Evolutionary conservation across 2,888 invertebrate genomes (phyloP).

Genomic region (Stenchaetothrips biformis): DNA sequence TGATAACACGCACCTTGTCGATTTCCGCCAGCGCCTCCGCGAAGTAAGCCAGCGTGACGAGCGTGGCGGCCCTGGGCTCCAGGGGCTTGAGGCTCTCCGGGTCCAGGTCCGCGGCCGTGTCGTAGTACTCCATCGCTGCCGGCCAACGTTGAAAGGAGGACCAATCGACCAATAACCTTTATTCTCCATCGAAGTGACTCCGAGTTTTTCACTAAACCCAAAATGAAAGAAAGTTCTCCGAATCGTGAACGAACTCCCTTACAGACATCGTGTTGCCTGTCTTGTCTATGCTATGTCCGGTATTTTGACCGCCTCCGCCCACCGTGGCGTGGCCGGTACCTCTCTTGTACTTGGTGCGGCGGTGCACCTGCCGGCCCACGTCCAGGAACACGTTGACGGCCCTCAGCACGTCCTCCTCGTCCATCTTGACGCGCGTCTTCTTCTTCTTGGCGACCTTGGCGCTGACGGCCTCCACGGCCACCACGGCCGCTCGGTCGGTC

Average conservation of each 20-base stretch:
- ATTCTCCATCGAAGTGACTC: no score
- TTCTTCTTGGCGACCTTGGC: neutral
- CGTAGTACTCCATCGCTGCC: neutral
- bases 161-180: no score
- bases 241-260: neutral
- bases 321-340: neutral
- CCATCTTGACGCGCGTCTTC: neutral
- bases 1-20: no score
- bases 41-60: neutral
- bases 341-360: constrained; percentile 2
- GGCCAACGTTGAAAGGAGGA: no score
- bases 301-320: neutral
- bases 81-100: neutral
- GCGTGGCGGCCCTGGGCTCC: constrained; percentile 13
- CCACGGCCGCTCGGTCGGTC: no score
- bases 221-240: neutral
- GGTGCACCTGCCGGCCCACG: neutral
- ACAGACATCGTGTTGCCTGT: neutral
- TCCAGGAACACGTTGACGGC: constrained; percentile 4
- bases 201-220: no score
- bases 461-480: no score
- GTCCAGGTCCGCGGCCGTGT: constrained; percentile 1
- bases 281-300: neutral
- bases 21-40: constrained; percentile 9
- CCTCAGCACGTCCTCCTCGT: neutral